phyloP scores from a whole-genome alignment of 2,797 vertebrate genomes.

The Orientallactaga sibirica region DNA sequence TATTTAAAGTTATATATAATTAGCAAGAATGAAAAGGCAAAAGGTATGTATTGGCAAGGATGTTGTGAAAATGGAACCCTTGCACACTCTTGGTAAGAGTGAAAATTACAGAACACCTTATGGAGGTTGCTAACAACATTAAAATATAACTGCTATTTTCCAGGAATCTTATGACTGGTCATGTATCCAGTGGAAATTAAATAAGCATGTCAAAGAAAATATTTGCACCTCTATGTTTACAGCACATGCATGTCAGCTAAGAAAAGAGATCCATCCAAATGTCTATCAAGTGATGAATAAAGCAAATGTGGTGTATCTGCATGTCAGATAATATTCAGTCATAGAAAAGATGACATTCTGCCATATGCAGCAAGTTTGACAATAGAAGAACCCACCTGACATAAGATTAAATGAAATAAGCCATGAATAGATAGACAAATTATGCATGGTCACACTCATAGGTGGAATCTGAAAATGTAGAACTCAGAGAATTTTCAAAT shows the following conservation, averaged over 20 bases:
- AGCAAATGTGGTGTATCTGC: neutral
- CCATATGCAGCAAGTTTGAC: neutral
- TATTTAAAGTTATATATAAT: conserved; percentile 23
- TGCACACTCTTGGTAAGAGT: neutral
- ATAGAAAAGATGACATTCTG: neutral
- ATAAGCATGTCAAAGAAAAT: neutral
- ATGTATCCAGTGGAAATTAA: neutral
- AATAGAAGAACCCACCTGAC: neutral
- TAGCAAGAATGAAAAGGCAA: neutral
- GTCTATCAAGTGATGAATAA: neutral
- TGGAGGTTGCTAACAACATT: neutral
- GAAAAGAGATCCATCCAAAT: too few species aligned
- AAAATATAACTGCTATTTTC: neutral
- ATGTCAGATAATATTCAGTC: rapidly evolving
- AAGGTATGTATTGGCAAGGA: neutral
- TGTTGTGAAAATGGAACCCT: neutral
- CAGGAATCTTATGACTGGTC: neutral
- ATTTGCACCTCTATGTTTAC: neutral
- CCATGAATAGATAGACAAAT: neutral
- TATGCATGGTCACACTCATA: neutral
- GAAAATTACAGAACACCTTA: neutral
- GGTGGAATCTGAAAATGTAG: neutral
- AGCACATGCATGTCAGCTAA: neutral
- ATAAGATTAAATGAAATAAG: neutral
- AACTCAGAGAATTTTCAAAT: neutral